Evolutionary conservation across 2,113 vertebrate species (phyloP).

Genomic region (Tiliqua scincoides): DNA sequence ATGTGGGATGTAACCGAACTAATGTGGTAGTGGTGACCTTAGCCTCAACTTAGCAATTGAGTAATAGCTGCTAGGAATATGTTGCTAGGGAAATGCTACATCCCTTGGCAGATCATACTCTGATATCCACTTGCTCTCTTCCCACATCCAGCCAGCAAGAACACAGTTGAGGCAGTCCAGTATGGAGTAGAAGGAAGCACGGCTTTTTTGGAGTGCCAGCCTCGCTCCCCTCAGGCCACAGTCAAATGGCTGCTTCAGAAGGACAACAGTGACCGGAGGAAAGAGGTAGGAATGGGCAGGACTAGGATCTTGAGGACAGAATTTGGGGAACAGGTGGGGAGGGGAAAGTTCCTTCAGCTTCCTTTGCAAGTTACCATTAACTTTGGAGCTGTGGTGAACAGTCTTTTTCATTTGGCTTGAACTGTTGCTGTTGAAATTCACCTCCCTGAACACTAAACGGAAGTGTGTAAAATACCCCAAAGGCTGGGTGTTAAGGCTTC

Average conservation of each 20-base stretch:
- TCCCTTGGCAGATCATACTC: background rate
- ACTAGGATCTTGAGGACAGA: background rate
- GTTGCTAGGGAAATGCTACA: background rate
- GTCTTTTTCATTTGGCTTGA: background rate
- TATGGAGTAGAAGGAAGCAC: slow-evolving; percentile 96
- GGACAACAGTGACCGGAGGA: slow-evolving; percentile 93
- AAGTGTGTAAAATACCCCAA: background rate
- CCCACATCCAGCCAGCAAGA: slow-evolving; percentile 87
- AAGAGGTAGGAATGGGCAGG: slow-evolving; percentile 84
- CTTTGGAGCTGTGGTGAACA: background rate
- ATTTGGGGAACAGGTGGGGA: background rate
- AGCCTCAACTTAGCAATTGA: background rate
- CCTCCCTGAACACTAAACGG: background rate
- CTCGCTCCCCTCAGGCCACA: slow-evolving; percentile 91
- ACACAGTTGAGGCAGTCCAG: slow-evolving; percentile 87
- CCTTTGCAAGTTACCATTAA: background rate
- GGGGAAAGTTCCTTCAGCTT: background rate
- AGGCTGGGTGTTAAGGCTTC: background rate
- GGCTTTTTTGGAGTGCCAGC: slow-evolving; percentile 95
- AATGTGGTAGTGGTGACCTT: background rate
- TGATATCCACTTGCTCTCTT: background rate
- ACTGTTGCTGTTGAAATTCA: background rate
- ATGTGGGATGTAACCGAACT: background rate
- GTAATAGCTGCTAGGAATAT: background rate
- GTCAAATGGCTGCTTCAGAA: slow-evolving; percentile 96